These are phyloP conservation scores for Paramisgurnus dabryanus DNA, from an alignment of 2,113 vertebrate species.

Conservation along the genomic window DNA sequence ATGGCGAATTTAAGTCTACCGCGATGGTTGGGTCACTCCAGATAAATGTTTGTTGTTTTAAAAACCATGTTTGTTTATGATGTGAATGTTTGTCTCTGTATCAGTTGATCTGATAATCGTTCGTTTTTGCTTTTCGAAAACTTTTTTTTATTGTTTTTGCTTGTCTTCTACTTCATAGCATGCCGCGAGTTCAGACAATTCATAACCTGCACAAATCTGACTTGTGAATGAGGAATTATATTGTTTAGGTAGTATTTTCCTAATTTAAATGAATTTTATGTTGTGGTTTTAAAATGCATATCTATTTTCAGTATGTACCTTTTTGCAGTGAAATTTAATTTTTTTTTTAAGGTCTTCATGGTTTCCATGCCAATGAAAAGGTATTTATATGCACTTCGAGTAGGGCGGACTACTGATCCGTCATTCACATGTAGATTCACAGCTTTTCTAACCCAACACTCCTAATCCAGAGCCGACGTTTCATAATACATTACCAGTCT, in stretches of 20 bases:
- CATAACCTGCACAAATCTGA: conserved; percentile 53
- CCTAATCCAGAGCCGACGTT: neutral
- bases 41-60: neutral
- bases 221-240: conserved; percentile 24
- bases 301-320: conserved; percentile 34
- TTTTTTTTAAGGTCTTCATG: conserved; percentile 20
- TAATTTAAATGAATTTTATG: conserved; percentile 49
- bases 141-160: conserved; percentile 7
- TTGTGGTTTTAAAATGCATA: conserved; percentile 52
- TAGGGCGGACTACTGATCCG: conserved; percentile 14
- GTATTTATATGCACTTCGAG: conserved; percentile 52
- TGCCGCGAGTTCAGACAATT: conserved; percentile 23
- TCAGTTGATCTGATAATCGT: conserved; percentile 77
- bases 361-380: conserved; percentile 56
- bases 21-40: neutral
- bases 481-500: too few species aligned
- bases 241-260: neutral
- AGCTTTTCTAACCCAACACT: conserved; percentile 16
- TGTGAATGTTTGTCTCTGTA: conserved; percentile 64
- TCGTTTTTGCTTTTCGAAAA: conserved; percentile 39
- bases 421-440: conserved; percentile 13
- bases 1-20: neutral
- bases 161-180: conserved; percentile 44
- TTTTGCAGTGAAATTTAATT: conserved; percentile 54
- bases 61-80: conserved; percentile 56